Evolutionary conservation across 1,140 invertebrate species (phyloP), one percentile per base, ranked within the genome.

Genomic region (Streblospio benedicti): DNA sequence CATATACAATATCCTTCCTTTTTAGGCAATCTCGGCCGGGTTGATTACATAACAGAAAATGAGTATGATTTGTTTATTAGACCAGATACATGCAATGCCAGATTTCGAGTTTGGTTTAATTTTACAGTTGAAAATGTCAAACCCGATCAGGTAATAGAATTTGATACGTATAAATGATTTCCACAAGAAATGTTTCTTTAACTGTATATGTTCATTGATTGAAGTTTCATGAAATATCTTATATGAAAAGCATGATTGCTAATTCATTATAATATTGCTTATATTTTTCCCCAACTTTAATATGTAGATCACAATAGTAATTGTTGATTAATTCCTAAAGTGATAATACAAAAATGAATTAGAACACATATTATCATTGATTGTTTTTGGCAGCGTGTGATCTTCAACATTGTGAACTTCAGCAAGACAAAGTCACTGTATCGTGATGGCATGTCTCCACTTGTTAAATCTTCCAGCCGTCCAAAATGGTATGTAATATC

Each of bases 341-440:
- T n/a, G n/a, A n/a, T n/a, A 55, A 59, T 0, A 32, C 18, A 54
- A n/a, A 33, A 0, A 58, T 59, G 1, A 32, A 18, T 28, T 32
- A n/a, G n/a, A n/a, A n/a, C n/a, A n/a, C n/a, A n/a, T n/a, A n/a
- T n/a, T n/a, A n/a, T n/a, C n/a, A n/a, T n/a, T n/a, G n/a, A n/a
- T 60, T n/a, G n/a, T 45, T 49, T 51, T 61, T 85, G 84, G 62
- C 79, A 96, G 85, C 84, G 91, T 64, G 92, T 97, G 1, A 88
- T 99, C 62, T 97, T 99, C 77, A 97, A 97, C 71, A 87, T 99
- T 53, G 91, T 97, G 1, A 99, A 99, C 79, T 86, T 98, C 51
- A 93, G 91, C 61, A 97, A 96, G 76, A 86, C 84, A 57, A 85
- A 86, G 59, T 94, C 90, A 69, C 79, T 97, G 6, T 97, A 93